Base-by-base conservation (phyloP, 1,140 invertebrate species). In the Listronotus oregonensis region DNA sequence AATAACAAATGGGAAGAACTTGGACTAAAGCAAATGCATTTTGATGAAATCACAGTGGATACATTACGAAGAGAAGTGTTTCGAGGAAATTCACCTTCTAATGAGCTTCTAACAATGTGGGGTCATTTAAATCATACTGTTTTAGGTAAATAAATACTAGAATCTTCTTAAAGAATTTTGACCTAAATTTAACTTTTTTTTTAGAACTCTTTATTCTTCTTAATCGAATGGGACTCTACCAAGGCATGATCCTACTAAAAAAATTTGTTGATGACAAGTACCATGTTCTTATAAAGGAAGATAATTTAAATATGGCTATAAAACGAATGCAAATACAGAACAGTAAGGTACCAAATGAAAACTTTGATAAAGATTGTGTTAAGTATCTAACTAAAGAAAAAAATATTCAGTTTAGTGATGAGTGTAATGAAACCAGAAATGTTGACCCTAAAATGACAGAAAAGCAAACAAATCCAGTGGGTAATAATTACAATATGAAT, bases 111-210 rank as follows among this genome's bases (percentile, higher is more conserved):
- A 15, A 86, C 82, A 34, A 78, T 85, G 51, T 96, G 91, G 91
- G 89, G 90, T 6, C 85, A 88, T 69, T 84, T 88, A 58, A 95
- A 94, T 79, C 91, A 94, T 69, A 89, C 87, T 14, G 85, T 93
- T 2, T 77, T 18, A 18, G 61, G 61, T 64, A 37, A 32, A 17
- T 34, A 14, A 6, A 0, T 10, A 6, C 15, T 3, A 27, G 2
- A 27, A 27, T 27, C 6, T 14, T 60, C 21, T 17, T 34, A n/a
- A 43, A 21, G 1, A 3, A 6, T n/a, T 44, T 27, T 44, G 10
- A n/a, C 6, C 17, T 18, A 51, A 51, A 2, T 37, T 8, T 15
- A 11, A 15, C 4, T 6, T 0, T 18, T n/a, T 39, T 64, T 63
- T 42, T 86, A 47, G 89, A 93, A 77, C 78, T 96, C 6, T 94